A percentile compares a stretch with the other conserved stretches of the same genome.
Evolutionary conservation across 2,113 vertebrate species (phyloP).

Genomic region (Vulpes vulpes): DNA sequence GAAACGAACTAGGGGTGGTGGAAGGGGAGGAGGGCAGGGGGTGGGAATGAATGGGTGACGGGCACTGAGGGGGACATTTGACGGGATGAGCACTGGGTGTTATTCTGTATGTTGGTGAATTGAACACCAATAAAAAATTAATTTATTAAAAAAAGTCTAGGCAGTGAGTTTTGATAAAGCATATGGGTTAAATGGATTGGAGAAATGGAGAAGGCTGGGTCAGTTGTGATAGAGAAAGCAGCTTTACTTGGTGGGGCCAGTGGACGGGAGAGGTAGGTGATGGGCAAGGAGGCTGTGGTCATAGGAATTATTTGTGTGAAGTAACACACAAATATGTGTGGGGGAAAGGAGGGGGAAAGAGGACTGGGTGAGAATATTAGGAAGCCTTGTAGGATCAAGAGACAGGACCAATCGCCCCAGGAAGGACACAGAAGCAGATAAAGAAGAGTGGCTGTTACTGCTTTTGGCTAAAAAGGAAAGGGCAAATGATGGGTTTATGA

Average conservation of each 20-base stretch:
- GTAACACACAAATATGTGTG: background rate
- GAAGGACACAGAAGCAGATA: constrained; percentile 6
- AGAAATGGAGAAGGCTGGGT: background rate
- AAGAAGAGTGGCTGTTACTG: background rate
- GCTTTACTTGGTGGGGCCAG: background rate
- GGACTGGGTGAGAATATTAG: background rate
- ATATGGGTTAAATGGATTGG: background rate
- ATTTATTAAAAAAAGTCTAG: background rate
- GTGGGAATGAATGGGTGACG: no score
- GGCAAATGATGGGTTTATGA: background rate
- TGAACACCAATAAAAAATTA: no score
- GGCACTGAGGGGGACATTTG: no score
- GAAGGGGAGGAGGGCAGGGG: no score
- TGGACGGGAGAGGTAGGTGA: background rate
- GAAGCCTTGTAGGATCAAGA: background rate
- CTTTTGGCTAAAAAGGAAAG: background rate
- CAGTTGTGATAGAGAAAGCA: background rate
- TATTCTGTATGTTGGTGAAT: no score
- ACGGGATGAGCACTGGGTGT: no score
- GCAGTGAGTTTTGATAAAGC: background rate
- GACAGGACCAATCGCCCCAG: background rate
- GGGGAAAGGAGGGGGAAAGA: background rate
- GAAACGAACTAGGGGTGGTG: no score
- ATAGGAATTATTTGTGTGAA: background rate
- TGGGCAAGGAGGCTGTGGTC: background rate